Conservation (phyloP, 2,113 vertebrate genomes). For the Coracopsis vasa region DNA sequence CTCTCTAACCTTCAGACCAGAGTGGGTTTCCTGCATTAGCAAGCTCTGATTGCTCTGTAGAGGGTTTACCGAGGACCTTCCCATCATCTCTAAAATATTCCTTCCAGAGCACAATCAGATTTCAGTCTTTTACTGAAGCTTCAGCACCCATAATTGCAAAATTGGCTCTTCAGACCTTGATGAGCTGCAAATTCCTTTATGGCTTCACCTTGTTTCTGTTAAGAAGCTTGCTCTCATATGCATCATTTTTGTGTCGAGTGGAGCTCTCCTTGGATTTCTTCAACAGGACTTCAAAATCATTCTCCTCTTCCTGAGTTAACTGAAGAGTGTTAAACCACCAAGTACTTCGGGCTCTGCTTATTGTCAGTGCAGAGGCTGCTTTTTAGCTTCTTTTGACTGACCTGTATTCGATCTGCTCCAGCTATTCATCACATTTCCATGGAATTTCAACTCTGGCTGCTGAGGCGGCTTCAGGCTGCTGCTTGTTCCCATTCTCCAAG, state of each 20-base stretch:
- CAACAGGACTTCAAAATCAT: neutral
- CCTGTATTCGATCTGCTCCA: neutral
- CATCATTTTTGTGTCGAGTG: neutral
- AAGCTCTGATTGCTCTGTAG: neutral
- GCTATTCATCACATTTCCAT: neutral
- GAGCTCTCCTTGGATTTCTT: neutral
- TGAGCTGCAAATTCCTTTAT: neutral
- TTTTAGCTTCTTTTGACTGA: neutral
- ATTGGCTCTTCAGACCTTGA: conserved; percentile 37
- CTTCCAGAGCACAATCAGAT: neutral
- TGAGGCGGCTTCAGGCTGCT: neutral
- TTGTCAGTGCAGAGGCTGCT: neutral
- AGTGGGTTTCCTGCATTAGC: neutral
- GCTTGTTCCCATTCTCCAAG: neutral
- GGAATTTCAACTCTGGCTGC: neutral
- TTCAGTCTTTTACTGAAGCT: neutral
- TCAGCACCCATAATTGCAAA: conserved; percentile 28
- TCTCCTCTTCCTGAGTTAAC: neutral
- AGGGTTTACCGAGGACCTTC: neutral
- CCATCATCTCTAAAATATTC: neutral
- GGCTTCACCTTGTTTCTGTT: neutral
- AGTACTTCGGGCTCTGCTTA: neutral
- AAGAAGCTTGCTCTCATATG: neutral
- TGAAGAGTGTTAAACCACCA: neutral
- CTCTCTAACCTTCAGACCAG: neutral